phyloP scores from a whole-genome alignment of 1,140 invertebrate genomes.

The Anastrepha obliqua region DNA sequence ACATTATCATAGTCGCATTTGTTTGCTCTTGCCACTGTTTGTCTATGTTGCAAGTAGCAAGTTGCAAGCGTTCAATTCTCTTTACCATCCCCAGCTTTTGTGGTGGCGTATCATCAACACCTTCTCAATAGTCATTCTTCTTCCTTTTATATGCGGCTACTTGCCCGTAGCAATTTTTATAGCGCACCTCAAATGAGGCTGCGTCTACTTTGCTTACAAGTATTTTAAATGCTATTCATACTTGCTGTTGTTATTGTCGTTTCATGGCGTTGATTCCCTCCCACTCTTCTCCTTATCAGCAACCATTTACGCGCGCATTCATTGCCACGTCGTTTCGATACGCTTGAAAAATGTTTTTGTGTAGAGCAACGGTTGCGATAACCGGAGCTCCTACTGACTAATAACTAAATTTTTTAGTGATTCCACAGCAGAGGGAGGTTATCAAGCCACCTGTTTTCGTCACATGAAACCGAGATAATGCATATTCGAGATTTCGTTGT shows the following conservation, averaged over 20 bases:
- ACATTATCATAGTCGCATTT: constrained; percentile 22
- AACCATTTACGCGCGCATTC: constrained; percentile 47
- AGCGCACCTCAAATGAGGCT: neutral
- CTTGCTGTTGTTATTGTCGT: neutral
- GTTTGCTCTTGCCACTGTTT: neutral
- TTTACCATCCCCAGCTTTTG: neutral
- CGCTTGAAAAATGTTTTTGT: constrained; percentile 10
- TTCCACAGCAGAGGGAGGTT: neutral
- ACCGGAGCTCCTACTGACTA: neutral
- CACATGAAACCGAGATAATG: too few relatives aligned
- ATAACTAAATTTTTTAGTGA: neutral
- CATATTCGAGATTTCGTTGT: too few relatives aligned
- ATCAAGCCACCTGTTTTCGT: too few relatives aligned
- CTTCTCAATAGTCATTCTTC: constrained; percentile 19
- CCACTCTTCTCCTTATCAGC: neutral
- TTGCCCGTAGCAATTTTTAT: neutral
- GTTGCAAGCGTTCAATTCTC: neutral
- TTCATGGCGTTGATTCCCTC: neutral
- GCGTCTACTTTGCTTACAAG: neutral
- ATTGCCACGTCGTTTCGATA: neutral
- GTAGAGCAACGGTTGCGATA: neutral
- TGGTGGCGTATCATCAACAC: constrained; percentile 38
- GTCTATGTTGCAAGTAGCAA: constrained; percentile 18
- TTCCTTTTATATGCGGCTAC: neutral
- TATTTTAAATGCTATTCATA: neutral